A percentile compares a stretch with the other conserved stretches of the same genome.
Evolutionary conservation across 2,888 invertebrate species (phyloP).

Genomic region (Cephus spinipes): DNA sequence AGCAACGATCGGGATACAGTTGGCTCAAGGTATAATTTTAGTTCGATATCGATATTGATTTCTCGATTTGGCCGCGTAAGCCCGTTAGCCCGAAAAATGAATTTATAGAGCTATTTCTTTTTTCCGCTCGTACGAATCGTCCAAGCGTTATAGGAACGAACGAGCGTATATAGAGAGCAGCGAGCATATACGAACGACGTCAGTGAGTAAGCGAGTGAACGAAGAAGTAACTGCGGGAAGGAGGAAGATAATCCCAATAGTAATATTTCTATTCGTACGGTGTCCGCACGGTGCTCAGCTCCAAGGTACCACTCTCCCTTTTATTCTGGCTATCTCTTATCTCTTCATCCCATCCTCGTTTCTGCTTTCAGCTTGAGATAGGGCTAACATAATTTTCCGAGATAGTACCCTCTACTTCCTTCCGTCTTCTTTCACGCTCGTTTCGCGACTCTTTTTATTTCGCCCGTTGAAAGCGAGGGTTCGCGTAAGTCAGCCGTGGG

Average conservation of each 20-base stretch:
- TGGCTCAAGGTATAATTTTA: not conserved
- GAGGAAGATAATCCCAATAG: slow-evolving; percentile 39
- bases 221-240: not conserved
- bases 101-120: slow-evolving; percentile 11
- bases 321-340: slow-evolving; percentile 52
- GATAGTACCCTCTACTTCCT: slow-evolving; percentile 43
- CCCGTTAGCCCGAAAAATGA: slow-evolving; percentile 7
- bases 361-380: slow-evolving; percentile 55
- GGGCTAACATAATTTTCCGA: slow-evolving; percentile 61
- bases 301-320: slow-evolving; percentile 52
- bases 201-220: not conserved
- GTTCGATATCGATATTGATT: not conserved
- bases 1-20: not conserved
- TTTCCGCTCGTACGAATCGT: not conserved
- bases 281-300: slow-evolving; percentile 27
- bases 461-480: slow-evolving; percentile 43
- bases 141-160: not conserved
- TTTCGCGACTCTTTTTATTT: slow-evolving; percentile 34
- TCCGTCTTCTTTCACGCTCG: slow-evolving; percentile 23
- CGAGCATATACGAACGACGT: not conserved
- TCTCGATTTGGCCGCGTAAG: not conserved
- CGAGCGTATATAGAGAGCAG: not conserved
- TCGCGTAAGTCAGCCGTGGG: slow-evolving; percentile 45
- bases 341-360: slow-evolving; percentile 50
- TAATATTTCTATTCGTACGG: slow-evolving; percentile 48